Percentiles rank a stretch among this genome's conserved stretches.
phyloP scores from a whole-genome alignment of 64 coral and sea anemone species.

The Montipora efflorescens region DNA sequence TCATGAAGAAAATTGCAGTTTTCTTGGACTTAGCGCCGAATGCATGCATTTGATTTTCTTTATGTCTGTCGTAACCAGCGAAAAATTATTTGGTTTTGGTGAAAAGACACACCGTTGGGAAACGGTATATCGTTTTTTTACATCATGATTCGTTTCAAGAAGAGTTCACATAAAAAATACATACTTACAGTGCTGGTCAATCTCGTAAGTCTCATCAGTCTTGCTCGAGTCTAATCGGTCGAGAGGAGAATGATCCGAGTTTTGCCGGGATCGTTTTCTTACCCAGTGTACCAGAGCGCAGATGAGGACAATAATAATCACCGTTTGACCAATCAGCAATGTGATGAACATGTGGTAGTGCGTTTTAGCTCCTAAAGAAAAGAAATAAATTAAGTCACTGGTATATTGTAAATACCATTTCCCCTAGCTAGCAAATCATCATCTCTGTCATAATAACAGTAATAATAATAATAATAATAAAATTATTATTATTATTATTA shows the following conservation, averaged over 20 bases:
- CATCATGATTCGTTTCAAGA: neutral
- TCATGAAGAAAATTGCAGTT: too few relatives aligned
- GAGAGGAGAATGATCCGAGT: conserved; percentile 6
- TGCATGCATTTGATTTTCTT: too few relatives aligned
- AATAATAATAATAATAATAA: too few relatives aligned
- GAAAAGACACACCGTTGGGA: too few relatives aligned
- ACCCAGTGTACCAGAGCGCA: conserved; percentile 76
- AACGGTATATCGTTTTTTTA: too few relatives aligned
- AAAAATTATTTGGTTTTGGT: too few relatives aligned
- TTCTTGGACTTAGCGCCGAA: too few relatives aligned
- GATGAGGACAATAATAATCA: conserved; percentile 48
- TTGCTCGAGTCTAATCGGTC: conserved; percentile 13
- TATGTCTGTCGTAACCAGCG: too few relatives aligned
- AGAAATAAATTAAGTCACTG: neutral
- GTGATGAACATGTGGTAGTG: conserved; percentile 70
- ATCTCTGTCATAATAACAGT: neutral
- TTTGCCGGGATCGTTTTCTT: conserved; percentile 32
- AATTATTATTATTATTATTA: too few relatives aligned
- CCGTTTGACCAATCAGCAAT: conserved; percentile 51
- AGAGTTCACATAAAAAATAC: neutral
- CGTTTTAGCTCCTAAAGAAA: neutral
- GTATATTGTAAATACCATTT: neutral
- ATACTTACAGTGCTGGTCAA: neutral
- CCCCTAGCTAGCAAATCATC: neutral
- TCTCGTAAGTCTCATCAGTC: neutral